Evolutionary conservation across 2,113 vertebrate species (phyloP).

Genomic region (Ramphastos sulfuratus): DNA sequence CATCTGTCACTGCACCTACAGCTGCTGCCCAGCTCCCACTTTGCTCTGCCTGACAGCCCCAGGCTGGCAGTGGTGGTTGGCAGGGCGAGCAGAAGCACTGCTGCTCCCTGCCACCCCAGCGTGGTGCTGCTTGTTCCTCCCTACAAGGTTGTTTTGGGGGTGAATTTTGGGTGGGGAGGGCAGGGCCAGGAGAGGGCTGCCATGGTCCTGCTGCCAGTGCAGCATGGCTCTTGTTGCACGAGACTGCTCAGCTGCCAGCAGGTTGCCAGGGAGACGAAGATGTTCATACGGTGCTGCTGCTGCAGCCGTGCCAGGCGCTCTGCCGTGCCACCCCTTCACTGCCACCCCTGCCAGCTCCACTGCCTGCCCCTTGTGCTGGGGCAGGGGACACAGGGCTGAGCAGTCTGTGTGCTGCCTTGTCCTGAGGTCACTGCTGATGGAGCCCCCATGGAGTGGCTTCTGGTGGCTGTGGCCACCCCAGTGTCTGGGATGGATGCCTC

Average conservation of each 20-base stretch:
- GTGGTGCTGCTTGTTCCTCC: neutral
- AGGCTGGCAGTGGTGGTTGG: neutral
- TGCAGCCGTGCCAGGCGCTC: fast-evolving
- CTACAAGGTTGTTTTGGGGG: neutral
- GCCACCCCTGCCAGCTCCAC: neutral
- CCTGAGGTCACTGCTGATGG: neutral
- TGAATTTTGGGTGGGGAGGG: neutral
- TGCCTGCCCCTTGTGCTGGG: neutral
- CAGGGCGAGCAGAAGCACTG: neutral
- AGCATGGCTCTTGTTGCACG: neutral
- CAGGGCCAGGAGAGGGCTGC: neutral
- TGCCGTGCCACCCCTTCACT: neutral
- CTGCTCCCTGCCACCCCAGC: fast-evolving
- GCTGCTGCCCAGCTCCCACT: neutral
- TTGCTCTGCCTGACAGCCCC: neutral
- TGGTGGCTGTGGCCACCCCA: neutral
- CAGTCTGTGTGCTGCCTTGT: neutral
- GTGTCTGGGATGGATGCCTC: neutral
- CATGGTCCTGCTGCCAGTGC: neutral
- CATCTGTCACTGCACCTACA: fast-evolving
- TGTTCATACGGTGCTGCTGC: neutral
- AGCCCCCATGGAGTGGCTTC: neutral
- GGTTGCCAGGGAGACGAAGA: conserved; percentile 72
- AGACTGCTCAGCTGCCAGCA: neutral
- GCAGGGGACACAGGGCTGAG: neutral